Conservation (phyloP, 1,140 invertebrate genomes). For the Leptonema lineaticorne region DNA sequence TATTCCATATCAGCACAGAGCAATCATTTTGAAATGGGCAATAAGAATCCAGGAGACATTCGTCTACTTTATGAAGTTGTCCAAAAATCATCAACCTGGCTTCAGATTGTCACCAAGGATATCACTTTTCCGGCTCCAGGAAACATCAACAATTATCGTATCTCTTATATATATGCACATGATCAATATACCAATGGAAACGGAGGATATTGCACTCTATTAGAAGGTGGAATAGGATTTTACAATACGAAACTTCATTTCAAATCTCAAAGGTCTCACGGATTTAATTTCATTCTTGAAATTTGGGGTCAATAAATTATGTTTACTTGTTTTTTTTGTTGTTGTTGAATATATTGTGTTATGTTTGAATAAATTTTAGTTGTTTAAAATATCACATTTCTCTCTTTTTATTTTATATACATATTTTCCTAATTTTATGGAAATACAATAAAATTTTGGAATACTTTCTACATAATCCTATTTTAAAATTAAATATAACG, state of each 20-base stretch:
- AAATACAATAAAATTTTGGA: too few species aligned
- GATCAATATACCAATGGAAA: slow-evolving; percentile 55
- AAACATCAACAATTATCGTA: slow-evolving; percentile 41
- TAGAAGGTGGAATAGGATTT: slow-evolving; percentile 50
- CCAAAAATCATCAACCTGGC: slow-evolving; percentile 47
- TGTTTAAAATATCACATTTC: too few species aligned
- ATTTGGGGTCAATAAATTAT: slow-evolving; percentile 46
- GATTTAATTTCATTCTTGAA: slow-evolving; percentile 57
- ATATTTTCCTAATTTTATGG: too few species aligned
- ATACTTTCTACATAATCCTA: too few species aligned
- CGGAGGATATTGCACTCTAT: slow-evolving; percentile 50
- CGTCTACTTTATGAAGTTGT: slow-evolving; percentile 46
- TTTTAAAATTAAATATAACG: too few species aligned
- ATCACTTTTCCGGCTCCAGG: slow-evolving; percentile 43
- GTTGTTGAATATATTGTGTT: too few species aligned
- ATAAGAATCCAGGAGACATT: slow-evolving; percentile 39
- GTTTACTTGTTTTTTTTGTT: too few species aligned
- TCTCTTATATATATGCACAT: slow-evolving; percentile 52
- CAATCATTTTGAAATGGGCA: slow-evolving; percentile 36
- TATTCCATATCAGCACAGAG: slow-evolving; percentile 27
- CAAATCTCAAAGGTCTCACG: slow-evolving; percentile 55
- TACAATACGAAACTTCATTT: slow-evolving; percentile 53
- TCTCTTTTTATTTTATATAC: too few species aligned
- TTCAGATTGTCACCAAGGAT: slow-evolving; percentile 46
- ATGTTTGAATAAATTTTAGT: too few species aligned